Evolutionary conservation across 1,140 invertebrate genomes (phyloP).

Genomic region (Portunus trituberculatus): DNA sequence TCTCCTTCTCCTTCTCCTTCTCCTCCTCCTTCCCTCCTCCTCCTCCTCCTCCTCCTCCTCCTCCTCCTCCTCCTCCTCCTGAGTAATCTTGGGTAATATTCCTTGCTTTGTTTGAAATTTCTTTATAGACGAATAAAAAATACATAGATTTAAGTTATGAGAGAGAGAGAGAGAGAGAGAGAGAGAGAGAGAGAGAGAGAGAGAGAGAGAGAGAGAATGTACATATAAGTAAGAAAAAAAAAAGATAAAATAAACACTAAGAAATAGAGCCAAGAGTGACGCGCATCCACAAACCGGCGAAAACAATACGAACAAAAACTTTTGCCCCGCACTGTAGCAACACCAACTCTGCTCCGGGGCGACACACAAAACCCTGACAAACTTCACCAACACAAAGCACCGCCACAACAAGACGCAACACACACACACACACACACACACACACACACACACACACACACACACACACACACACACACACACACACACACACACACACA

Average conservation of each 20-base stretch:
- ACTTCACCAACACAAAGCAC: neutral
- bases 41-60: conserved; percentile 16
- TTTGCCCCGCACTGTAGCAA: neutral
- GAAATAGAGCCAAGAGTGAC: neutral
- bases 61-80: neutral
- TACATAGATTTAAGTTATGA: too few relatives aligned
- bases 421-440: neutral
- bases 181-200: neutral
- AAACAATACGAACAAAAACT: neutral
- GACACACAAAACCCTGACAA: neutral
- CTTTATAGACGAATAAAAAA: too few relatives aligned
- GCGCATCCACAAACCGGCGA: neutral
- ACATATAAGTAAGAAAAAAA: too few relatives aligned
- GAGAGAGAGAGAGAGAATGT: too few relatives aligned
- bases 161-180: neutral
- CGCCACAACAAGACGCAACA: neutral
- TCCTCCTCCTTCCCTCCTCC: conserved; percentile 7
- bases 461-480: too few relatives aligned
- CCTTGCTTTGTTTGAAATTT: too few relatives aligned
- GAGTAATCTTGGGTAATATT: too few relatives aligned
- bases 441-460: too few relatives aligned
- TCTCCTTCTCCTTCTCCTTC: neutral
- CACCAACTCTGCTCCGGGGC: neutral
- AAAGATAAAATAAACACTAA: too few relatives aligned
- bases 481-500: too few relatives aligned